Evolutionary conservation across 1,140 invertebrate genomes (phyloP), one percentile per base, ranked within the genome.

Genomic region (Tetragonula clypearis): DNA sequence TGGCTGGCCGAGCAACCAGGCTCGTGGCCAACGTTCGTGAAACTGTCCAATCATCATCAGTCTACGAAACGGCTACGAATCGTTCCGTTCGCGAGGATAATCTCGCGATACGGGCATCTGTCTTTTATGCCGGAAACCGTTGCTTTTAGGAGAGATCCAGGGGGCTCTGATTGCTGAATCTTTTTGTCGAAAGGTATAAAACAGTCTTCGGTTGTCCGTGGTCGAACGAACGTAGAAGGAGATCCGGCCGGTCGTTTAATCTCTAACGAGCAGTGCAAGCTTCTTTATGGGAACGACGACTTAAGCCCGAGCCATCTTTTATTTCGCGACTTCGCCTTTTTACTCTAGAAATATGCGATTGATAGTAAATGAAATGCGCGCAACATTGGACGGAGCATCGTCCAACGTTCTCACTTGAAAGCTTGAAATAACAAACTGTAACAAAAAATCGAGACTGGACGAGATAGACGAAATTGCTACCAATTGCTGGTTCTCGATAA

Each of bases 11-110:
- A n/a, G 69, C 55, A 77, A 55, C 80, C 78, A 76, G 74, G 41
- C 81, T 87, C 56, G 82, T 84, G 82, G 85, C 86, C 89, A 86
- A 80, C 72, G 74, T 82, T 86, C 87, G 83, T 85, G 85, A 88
- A 91, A 92, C 90, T 88, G 88, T 90, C 90, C 92, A 93, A 93
- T 93, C 91, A 92, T 93, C 89, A 92, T 90, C 90, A 90, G 74
- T 78, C 73, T 71, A 55, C 72, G 60, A 79, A 49, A 80, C 66
- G 60, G 74, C 80, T 35, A 49, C 5, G 58, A 82, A 80, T 80
- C 53, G 65, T 85, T 49, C 80, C 60, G 79, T 79, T 85, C 78
- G 78, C 14, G 11, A 9, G 23, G n/a, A 58, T 30, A 65, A 80
- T 85, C 56, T 41, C 56, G 65, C 77, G 58, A 74, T 80, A 68